Evolutionary conservation across 2,113 vertebrate genomes (phyloP).

Genomic region (Addax nasomaculatus): DNA sequence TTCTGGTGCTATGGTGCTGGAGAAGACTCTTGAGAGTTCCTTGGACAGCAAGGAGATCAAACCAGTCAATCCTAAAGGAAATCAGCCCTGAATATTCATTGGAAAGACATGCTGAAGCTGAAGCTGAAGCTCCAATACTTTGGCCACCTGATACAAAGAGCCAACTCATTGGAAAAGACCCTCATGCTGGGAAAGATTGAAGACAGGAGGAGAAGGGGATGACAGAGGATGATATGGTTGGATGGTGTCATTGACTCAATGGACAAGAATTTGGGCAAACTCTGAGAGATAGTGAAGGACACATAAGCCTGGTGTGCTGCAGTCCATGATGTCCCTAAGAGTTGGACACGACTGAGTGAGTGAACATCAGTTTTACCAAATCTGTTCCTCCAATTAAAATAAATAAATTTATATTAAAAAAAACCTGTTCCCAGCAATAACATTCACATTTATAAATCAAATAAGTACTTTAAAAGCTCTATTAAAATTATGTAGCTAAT

Average conservation of each 20-base stretch:
- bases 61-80: neutral
- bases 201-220: neutral
- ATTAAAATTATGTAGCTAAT: neutral
- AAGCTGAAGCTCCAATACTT: neutral
- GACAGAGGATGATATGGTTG: neutral
- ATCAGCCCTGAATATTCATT: neutral
- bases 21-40: neutral
- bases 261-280: neutral
- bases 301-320: neutral
- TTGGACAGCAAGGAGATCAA: neutral
- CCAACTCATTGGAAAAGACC: neutral
- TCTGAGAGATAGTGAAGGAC: neutral
- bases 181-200: neutral
- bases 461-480: neutral
- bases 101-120: neutral
- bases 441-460: neutral
- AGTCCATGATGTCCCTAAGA: neutral
- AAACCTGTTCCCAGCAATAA: neutral
- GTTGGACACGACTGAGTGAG: fast-evolving
- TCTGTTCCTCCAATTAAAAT: neutral
- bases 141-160: neutral
- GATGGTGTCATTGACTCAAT: neutral
- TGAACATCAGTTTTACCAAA: neutral
- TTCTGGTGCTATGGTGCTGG: neutral
- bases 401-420: too few species aligned